These are phyloP conservation scores for Elgaria multicarinata DNA, from an alignment of 2,113 vertebrate genomes.

Conservation along the genomic window DNA sequence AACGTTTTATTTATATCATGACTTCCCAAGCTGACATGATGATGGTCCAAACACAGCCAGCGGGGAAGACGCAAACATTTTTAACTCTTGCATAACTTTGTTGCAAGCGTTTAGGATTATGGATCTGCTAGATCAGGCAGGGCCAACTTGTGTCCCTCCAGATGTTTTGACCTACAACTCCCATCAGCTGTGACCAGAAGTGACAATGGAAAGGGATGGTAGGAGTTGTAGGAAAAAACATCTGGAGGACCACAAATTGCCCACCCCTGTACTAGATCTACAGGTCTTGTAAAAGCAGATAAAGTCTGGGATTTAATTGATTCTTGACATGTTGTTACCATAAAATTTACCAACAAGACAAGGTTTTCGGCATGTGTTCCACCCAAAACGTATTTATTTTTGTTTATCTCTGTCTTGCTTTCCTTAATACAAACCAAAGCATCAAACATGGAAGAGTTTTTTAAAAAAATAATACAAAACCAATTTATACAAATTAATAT, in stretches of 20 bases:
- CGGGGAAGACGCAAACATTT: background rate
- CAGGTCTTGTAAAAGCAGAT: background rate
- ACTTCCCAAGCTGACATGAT: background rate
- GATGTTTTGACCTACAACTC: too few species aligned
- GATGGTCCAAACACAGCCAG: background rate
- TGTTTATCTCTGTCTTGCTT: background rate
- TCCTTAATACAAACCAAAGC: background rate
- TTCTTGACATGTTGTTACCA: background rate
- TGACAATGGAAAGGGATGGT: too few species aligned
- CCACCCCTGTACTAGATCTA: background rate
- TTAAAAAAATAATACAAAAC: too few species aligned
- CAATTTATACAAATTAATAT: too few species aligned
- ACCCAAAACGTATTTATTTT: background rate
- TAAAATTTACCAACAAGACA: background rate
- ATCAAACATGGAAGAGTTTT: too few species aligned
- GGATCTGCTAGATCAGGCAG: too few species aligned
- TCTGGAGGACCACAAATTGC: too few species aligned
- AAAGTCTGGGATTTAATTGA: background rate
- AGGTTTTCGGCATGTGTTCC: background rate
- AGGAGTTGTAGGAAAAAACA: too few species aligned
- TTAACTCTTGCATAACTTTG: background rate
- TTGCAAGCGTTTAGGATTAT: background rate
- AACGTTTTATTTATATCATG: background rate
- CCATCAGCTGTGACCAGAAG: too few species aligned
- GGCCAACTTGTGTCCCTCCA: too few species aligned